A percentile compares a stretch with the other conserved stretches of the same genome.
Conservation (phyloP, 2,888 invertebrate species). For the Drosophila demipolita region DNA sequence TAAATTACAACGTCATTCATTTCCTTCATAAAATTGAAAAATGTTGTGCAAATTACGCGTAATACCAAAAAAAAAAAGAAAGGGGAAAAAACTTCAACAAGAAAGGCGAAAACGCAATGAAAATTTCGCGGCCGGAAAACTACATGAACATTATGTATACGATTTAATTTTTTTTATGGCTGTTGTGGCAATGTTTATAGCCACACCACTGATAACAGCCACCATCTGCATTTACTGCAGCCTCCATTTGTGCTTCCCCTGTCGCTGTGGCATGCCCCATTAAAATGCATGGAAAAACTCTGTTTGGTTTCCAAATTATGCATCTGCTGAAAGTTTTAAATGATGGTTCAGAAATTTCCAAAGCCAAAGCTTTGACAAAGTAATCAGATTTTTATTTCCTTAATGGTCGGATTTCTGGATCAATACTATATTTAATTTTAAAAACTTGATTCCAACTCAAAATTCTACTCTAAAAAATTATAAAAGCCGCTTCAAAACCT, state of each 20-base stretch:
- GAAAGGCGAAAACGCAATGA: conserved; percentile 48
- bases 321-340: not conserved
- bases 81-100: conserved; percentile 1
- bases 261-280: conserved; percentile 33
- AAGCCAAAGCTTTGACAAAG: not conserved
- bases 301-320: conserved; percentile 6
- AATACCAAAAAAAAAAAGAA: conserved; percentile 45
- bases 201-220: conserved; percentile 22
- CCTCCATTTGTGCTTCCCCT: not conserved
- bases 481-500: not conserved
- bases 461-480: too few relatives aligned
- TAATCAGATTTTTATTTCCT: not conserved
- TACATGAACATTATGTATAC: conserved; percentile 31
- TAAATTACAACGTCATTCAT: conserved; percentile 77
- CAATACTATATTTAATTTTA: not conserved
- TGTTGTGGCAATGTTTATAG: conserved; percentile 15
- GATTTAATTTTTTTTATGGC: conserved; percentile 19
- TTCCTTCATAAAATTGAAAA: conserved; percentile 81
- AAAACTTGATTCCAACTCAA: not conserved
- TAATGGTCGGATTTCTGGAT: not conserved
- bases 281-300: conserved; percentile 29
- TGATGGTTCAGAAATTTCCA: not conserved
- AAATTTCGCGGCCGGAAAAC: conserved; percentile 68
- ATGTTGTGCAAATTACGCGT: conserved; percentile 78
- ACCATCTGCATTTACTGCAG: conserved; percentile 23